Conservation (phyloP, 2,797 vertebrate genomes). For the Chanos chanos region DNA sequence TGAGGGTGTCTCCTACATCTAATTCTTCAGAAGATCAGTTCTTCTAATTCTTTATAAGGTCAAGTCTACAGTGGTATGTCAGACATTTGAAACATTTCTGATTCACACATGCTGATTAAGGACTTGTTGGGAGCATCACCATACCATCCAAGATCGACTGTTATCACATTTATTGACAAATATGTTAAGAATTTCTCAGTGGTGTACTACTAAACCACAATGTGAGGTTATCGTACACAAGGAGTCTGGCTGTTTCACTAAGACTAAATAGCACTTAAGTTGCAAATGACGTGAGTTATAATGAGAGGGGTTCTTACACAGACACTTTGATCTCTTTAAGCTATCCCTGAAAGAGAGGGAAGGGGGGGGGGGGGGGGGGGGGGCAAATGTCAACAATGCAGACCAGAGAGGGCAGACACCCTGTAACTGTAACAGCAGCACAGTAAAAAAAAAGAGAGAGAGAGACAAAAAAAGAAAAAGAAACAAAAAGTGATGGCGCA, state of each 20-base stretch:
- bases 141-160: too few species aligned
- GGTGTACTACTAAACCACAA: not conserved
- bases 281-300: conserved; percentile 16
- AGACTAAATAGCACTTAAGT: conserved; percentile 20
- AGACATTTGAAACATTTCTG: too few species aligned
- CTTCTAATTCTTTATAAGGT: too few species aligned
- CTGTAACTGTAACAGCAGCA: too few species aligned
- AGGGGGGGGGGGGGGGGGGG: not conserved
- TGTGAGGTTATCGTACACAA: too few species aligned
- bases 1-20: too few species aligned
- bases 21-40: too few species aligned
- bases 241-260: not conserved
- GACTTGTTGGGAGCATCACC: too few species aligned
- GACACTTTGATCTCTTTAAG: not conserved
- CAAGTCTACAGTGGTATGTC: too few species aligned
- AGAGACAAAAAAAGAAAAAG: not conserved
- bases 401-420: too few species aligned
- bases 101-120: too few species aligned
- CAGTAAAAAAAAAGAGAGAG: not conserved
- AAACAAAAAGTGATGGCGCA: conserved; percentile 1
- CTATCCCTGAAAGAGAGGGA: not conserved
- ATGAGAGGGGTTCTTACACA: not conserved
- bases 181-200: not conserved
- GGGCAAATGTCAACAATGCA: not conserved
- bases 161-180: too few species aligned